phyloP scores from a whole-genome alignment of 2,113 vertebrate species.

The Thryonomys swinderianus region DNA sequence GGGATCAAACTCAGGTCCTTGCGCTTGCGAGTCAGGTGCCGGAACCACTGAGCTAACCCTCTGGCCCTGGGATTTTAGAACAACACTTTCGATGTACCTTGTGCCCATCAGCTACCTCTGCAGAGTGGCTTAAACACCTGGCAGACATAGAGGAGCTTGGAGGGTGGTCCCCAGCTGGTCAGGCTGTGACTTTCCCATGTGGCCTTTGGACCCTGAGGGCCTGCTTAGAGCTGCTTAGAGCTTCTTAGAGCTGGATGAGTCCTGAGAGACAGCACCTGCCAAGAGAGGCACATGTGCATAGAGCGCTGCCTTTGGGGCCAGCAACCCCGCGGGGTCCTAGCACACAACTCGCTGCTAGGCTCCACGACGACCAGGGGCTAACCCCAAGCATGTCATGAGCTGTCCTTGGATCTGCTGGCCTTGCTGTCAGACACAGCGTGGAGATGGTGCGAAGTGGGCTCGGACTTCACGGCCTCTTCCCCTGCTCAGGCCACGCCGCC shows the following conservation, averaged over 20 bases:
- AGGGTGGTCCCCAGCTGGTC: background rate
- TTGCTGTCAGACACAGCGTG: background rate
- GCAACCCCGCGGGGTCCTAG: background rate
- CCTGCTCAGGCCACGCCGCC: background rate
- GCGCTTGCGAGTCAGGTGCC: too few relatives aligned
- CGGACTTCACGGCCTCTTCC: slow-evolving; percentile 32
- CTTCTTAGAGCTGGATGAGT: background rate
- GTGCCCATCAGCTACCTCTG: background rate
- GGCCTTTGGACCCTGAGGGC: background rate
- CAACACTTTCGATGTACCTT: background rate
- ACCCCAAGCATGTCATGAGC: background rate
- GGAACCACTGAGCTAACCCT: too few relatives aligned
- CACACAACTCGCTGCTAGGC: background rate
- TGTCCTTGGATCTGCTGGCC: background rate
- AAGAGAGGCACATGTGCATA: too few relatives aligned
- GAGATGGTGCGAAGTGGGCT: slow-evolving; percentile 48
- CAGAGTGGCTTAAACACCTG: background rate
- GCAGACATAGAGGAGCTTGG: background rate
- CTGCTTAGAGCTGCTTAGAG: too few relatives aligned
- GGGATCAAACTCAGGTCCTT: too few relatives aligned
- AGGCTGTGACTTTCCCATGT: background rate
- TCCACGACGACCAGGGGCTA: slow-evolving; percentile 32
- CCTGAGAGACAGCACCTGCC: background rate
- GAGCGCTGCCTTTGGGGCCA: too few relatives aligned
- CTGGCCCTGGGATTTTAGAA: slow-evolving; percentile 34